Evolutionary conservation across 1,140 invertebrate genomes (phyloP).

Genomic region (Pachypsylla venusta): DNA sequence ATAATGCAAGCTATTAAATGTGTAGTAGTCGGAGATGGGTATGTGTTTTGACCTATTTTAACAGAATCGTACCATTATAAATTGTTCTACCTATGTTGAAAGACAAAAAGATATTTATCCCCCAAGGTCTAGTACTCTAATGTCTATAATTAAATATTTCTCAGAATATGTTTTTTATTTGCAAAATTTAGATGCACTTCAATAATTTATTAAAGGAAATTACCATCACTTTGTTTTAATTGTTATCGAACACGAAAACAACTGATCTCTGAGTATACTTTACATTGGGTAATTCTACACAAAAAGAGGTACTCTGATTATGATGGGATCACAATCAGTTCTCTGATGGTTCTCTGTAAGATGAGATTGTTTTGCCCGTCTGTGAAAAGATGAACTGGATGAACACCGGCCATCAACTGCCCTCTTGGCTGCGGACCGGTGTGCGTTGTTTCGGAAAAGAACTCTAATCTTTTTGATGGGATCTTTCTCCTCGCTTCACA

Average conservation of each 20-base stretch:
- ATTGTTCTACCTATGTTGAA: too few species aligned
- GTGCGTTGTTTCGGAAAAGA: too few species aligned
- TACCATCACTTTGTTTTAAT: too few species aligned
- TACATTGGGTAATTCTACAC: too few species aligned
- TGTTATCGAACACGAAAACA: too few species aligned
- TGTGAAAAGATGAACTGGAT: too few species aligned
- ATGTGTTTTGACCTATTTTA: conserved; percentile 10
- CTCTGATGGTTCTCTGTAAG: not conserved
- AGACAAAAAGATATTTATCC: not conserved
- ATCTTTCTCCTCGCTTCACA: too few species aligned
- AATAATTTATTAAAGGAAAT: not conserved
- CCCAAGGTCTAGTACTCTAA: not conserved
- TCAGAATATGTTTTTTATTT: not conserved
- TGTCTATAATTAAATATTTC: not conserved
- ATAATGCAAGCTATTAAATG: conserved; percentile 21
- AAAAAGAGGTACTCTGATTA: not conserved
- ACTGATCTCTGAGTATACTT: too few species aligned
- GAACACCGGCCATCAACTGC: too few species aligned
- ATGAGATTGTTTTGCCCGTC: not conserved
- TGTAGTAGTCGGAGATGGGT: conserved; percentile 21
- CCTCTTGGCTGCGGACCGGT: too few species aligned
- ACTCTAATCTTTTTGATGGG: too few species aligned
- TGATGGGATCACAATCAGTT: not conserved
- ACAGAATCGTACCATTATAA: too few species aligned
- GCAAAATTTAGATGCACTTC: not conserved